These are phyloP conservation scores for Prionchulus punctatus DNA, from an alignment of 2,888 invertebrate species.

Conservation along the genomic window DNA sequence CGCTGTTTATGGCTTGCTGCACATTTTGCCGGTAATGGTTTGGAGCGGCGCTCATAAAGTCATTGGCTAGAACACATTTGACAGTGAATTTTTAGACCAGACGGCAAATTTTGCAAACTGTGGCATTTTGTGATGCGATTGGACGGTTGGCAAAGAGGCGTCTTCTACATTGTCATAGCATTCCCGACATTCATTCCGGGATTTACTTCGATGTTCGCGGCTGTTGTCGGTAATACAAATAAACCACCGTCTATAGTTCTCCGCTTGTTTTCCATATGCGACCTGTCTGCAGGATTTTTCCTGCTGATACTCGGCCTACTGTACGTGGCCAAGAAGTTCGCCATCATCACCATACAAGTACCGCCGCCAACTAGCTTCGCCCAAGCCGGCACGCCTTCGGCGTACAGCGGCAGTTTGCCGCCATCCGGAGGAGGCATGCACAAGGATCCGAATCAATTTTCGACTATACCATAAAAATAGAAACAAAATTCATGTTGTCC, in stretches of 20 bases:
- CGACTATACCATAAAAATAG: too few species aligned
- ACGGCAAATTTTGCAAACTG: neutral
- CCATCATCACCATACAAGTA: neutral
- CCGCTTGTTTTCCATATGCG: too few species aligned
- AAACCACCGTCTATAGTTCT: too few species aligned
- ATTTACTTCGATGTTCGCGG: too few species aligned
- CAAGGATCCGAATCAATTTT: too few species aligned
- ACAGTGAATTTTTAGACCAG: neutral
- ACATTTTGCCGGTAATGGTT: conserved; percentile 1
- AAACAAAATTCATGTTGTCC: too few species aligned
- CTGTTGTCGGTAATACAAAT: too few species aligned
- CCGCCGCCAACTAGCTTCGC: neutral
- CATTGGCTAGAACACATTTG: too few species aligned
- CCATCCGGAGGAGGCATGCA: neutral
- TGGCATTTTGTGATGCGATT: conserved; percentile 1
- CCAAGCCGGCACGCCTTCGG: neutral
- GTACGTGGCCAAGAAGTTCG: neutral
- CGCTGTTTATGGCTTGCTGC: neutral
- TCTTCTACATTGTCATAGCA: neutral
- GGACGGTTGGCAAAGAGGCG: conserved; percentile 2
- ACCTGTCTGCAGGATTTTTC: neutral
- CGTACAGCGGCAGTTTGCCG: neutral
- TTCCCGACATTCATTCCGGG: neutral
- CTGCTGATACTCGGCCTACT: neutral
- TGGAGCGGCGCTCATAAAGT: neutral